A percentile compares a stretch with the other conserved stretches of the same genome.
phyloP scores from a whole-genome alignment of 2,113 vertebrate genomes.

The Ibidorhyncha struthersii region DNA sequence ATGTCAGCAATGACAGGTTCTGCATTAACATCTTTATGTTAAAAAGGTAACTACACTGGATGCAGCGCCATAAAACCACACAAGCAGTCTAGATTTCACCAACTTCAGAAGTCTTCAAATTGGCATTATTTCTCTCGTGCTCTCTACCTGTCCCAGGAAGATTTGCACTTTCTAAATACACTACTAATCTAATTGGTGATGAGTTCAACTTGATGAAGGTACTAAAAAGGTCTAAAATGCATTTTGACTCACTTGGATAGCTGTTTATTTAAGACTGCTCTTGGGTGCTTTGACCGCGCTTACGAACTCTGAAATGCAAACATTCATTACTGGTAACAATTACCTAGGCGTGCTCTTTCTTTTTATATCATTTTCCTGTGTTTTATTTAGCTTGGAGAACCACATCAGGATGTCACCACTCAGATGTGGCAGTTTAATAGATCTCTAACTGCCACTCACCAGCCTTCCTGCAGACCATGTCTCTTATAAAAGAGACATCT shows the following conservation, averaged over 20 bases:
- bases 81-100: not conserved
- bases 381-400: conserved; percentile 77
- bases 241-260: conserved; percentile 4
- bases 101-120: not conserved
- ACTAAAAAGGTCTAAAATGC: not conserved
- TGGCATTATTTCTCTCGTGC: not conserved
- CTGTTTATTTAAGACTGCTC: conserved; percentile 36
- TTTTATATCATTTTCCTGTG: conserved; percentile 68
- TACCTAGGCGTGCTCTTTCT: conserved; percentile 70
- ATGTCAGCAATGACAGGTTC: not conserved
- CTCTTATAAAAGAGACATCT: conserved; percentile 63
- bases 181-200: not conserved
- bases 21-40: not conserved
- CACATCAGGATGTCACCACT: conserved; percentile 66
- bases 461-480: conserved; percentile 24
- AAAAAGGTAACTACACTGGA: not conserved
- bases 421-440: conserved; percentile 48
- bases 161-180: not conserved
- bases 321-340: conserved; percentile 74
- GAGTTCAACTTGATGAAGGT: not conserved
- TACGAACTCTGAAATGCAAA: conserved; percentile 45
- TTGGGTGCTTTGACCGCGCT: conserved; percentile 39
- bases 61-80: not conserved
- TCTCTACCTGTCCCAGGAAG: not conserved
- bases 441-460: conserved; percentile 59